Evolutionary conservation across 2,888 invertebrate species (phyloP).

Genomic region (Danaus chrysippus): DNA sequence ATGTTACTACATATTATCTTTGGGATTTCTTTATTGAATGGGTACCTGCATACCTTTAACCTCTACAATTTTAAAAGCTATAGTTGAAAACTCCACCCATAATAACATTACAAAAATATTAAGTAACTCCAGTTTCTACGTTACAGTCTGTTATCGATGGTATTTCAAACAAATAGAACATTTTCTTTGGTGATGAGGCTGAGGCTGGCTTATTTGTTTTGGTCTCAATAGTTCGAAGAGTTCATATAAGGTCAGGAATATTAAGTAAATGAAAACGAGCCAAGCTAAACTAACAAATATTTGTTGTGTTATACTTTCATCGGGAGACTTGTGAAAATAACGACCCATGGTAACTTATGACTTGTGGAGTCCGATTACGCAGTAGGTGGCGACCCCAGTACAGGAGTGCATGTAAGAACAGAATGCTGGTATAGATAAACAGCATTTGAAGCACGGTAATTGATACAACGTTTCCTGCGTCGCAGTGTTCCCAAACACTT

Average conservation of each 20-base stretch:
- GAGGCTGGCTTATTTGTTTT: conserved; percentile 25
- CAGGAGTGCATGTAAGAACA: conserved; percentile 51
- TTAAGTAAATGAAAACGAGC: conserved; percentile 47
- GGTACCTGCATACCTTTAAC: too few species aligned
- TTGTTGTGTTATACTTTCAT: conserved; percentile 36
- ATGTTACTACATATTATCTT: too few species aligned
- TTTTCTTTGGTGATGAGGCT: neutral
- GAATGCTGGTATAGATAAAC: conserved; percentile 48
- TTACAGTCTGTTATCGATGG: neutral
- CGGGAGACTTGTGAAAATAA: conserved; percentile 33
- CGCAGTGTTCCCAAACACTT: conserved; percentile 13
- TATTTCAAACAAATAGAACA: neutral
- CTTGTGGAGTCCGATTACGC: conserved; percentile 30
- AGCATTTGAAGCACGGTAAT: conserved; percentile 47
- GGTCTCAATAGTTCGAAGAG: conserved; percentile 51
- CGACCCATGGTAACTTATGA: too few species aligned
- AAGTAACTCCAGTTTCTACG: neutral
- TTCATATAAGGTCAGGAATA: conserved; percentile 50
- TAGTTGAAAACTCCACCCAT: too few species aligned
- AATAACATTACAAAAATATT: neutral
- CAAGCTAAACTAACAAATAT: conserved; percentile 40
- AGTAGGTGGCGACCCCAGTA: conserved; percentile 50
- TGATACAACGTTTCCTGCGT: conserved; percentile 30
- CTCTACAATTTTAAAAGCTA: too few species aligned
- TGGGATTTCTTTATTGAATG: too few species aligned